Conservation (phyloP, 2,797 vertebrate species). For the Thamnophis elegans region DNA sequence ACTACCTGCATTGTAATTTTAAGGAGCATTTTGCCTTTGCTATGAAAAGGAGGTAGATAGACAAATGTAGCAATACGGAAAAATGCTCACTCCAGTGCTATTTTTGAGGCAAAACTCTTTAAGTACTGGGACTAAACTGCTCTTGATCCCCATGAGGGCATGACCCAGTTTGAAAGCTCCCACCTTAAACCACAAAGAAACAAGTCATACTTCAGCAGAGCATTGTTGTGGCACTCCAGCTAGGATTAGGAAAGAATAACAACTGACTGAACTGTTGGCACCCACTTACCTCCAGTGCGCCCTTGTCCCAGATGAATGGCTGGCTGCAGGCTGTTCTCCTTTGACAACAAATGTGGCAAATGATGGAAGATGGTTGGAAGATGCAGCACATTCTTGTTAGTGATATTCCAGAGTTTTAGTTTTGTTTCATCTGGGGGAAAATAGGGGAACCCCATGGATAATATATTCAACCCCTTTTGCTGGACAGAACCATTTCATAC, state of each 20-base stretch:
- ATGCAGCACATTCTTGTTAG: slow-evolving; percentile 92
- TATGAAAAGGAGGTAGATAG: not conserved
- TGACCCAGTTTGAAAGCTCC: not conserved
- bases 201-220: not conserved
- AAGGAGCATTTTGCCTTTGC: not conserved
- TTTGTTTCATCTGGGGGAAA: slow-evolving; percentile 86
- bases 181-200: not conserved
- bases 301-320: slow-evolving; percentile 92
- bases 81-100: not conserved
- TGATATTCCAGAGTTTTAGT: slow-evolving; percentile 93
- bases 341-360: slow-evolving; percentile 93
- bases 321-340: slow-evolving; percentile 93
- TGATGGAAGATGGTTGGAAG: slow-evolving; percentile 97
- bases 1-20: not conserved
- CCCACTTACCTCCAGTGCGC: slow-evolving; percentile 87
- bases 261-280: slow-evolving; percentile 45
- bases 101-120: not conserved
- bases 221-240: not conserved
- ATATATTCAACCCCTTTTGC: slow-evolving; percentile 48
- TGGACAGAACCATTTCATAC: slow-evolving; percentile 55
- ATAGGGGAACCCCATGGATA: slow-evolving; percentile 14
- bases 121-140: not conserved
- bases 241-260: slow-evolving; percentile 38
- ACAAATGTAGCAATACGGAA: not conserved
- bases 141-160: not conserved